Evolutionary conservation across 2,888 invertebrate species (phyloP).

Genomic region (Heliconius ismenius): DNA sequence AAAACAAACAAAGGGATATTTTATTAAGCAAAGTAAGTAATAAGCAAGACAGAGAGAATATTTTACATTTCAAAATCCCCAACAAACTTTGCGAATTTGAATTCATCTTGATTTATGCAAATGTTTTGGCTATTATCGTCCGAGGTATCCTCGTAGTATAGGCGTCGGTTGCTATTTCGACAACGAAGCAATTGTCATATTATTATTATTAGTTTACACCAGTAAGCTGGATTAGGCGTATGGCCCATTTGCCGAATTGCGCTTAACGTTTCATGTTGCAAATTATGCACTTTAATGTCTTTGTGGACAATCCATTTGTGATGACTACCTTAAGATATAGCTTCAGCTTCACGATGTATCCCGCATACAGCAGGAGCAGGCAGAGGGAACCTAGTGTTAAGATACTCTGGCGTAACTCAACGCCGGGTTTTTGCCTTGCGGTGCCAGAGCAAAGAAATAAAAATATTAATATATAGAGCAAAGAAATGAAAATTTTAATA

Average conservation of each 20-base stretch:
- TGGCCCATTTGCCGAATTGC: constrained; percentile 73
- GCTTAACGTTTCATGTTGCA: constrained; percentile 69
- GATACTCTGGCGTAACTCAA: no score
- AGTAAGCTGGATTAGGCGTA: constrained; percentile 71
- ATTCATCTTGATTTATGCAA: constrained; percentile 15
- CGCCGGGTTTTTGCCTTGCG: no score
- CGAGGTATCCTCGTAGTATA: constrained; percentile 6
- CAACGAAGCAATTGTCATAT: constrained; percentile 66
- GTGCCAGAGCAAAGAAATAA: no score
- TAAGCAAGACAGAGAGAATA: constrained; percentile 7
- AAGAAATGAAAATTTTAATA: no score
- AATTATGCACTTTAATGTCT: constrained; percentile 70
- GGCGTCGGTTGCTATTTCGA: constrained; percentile 42
- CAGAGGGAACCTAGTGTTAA: no score
- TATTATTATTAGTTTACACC: constrained; percentile 75
- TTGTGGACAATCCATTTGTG: constrained; percentile 57
- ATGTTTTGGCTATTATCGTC: constrained; percentile 23
- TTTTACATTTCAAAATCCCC: constrained; percentile 15
- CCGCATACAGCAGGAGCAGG: no score
- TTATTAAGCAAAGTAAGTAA: constrained; percentile 17
- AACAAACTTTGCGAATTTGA: background rate
- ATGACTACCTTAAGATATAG: background rate
- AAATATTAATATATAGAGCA: no score
- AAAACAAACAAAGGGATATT: constrained; percentile 11
- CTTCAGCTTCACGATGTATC: no score